Percentiles rank a stretch among this genome's conserved stretches.
Evolutionary conservation across 1,140 invertebrate genomes (phyloP).

Genomic region (Triops longicaudatus): DNA sequence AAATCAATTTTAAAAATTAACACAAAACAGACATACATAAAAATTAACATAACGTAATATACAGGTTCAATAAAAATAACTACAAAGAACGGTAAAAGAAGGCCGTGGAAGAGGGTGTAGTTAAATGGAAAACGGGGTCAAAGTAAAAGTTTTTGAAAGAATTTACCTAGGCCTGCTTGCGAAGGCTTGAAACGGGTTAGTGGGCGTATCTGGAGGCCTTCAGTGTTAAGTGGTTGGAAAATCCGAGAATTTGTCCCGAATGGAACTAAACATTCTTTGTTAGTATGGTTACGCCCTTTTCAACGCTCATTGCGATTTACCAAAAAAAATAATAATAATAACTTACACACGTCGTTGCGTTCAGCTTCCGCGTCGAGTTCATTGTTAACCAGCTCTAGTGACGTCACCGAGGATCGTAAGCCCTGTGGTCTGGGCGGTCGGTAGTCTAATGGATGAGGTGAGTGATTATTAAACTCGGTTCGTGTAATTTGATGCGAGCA

Average conservation of each 20-base stretch:
- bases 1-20: too few species aligned
- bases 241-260: neutral
- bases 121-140: neutral
- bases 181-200: neutral
- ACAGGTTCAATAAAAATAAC: too few species aligned
- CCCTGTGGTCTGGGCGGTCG: neutral
- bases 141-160: neutral
- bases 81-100: neutral
- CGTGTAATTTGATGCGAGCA: slow-evolving; percentile 51
- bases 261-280: neutral
- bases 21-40: too few species aligned
- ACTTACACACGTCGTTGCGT: neutral
- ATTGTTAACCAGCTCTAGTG: neutral
- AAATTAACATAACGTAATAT: too few species aligned
- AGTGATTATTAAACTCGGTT: slow-evolving; percentile 36
- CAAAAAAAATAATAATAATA: neutral
- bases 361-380: neutral
- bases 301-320: neutral
- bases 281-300: neutral
- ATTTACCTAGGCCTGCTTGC: neutral
- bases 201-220: neutral
- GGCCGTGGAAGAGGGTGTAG: neutral
- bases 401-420: neutral
- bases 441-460: neutral
- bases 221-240: neutral